Evolutionary conservation across 2,888 invertebrate genomes (phyloP).

Genomic region (Drosophila yooni): DNA sequence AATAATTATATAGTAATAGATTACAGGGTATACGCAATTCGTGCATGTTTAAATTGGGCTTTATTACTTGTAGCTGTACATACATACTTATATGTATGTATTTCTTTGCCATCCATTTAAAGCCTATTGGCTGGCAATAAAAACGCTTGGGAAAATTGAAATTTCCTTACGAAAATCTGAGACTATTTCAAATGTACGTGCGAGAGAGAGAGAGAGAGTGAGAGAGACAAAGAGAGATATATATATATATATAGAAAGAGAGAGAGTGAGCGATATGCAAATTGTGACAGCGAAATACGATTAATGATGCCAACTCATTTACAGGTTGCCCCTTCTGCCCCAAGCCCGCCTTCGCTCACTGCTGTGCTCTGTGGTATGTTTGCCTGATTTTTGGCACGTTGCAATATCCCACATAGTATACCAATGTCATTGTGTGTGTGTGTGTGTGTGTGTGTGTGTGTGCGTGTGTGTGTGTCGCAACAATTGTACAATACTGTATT

Average conservation of each 20-base stretch:
- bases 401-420: conserved; percentile 9
- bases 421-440: not conserved
- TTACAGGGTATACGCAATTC: conserved; percentile 19
- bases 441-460: conserved; percentile 9
- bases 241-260: not conserved
- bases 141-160: conserved; percentile 25
- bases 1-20: not conserved
- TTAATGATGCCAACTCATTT: conserved; percentile 53
- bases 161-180: conserved; percentile 10
- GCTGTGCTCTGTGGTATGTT: conserved; percentile 36
- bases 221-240: not conserved
- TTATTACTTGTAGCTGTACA: not conserved
- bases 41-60: not conserved
- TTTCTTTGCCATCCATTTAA: conserved; percentile 18
- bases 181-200: conserved; percentile 4
- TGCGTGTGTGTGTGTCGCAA: conserved; percentile 26
- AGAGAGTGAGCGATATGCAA: conserved; percentile 1
- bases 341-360: not conserved
- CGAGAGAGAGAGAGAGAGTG: not conserved
- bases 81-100: not conserved
- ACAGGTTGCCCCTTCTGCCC: conserved; percentile 9
- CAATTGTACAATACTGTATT: conserved; percentile 34
- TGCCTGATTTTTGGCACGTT: conserved; percentile 72
- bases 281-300: conserved; percentile 32
- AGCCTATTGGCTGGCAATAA: conserved; percentile 50